Evolutionary conservation across 37 sponge, comb jelly and placozoan species (phyloP), one percentile per base, ranked within the genome.

Genomic region (Agelas oroides): DNA sequence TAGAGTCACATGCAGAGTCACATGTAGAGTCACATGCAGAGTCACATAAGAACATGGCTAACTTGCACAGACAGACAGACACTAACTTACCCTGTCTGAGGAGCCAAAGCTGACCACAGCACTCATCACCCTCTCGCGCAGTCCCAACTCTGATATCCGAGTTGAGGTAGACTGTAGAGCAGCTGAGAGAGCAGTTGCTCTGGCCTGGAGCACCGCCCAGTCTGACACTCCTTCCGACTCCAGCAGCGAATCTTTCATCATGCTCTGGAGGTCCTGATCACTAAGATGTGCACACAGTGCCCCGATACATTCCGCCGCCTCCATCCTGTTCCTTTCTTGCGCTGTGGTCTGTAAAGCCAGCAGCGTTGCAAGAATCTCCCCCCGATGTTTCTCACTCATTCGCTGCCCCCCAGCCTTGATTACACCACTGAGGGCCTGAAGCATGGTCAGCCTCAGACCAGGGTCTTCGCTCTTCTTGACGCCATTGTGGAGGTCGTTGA

Each of bases 401-500:
- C 73, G 36, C 31, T 52, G 46, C 1, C 88, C 92, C 23, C 59
- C 78, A 0, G 41, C 30, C 54, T 77, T 52, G 18, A 87, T 58
- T n/a, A 73, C 88, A 1, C 83, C 88, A 30, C 24, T 37, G 34
- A 92, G 71, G 28, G 91, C 85, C 71, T 91, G 78, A 31, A 91
- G 70, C 25, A 81, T 63, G 0, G 88, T 81, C 72, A 72, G 53
- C 30, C 83, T 59, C 83, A 82, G 46, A 1, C 71, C 73, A 1
- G 61, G 63, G 0, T 82, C 83, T 17, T 82, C 83, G n/a, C 20
- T 82, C 32, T 60, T 82, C 73, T 97, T 97, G 34, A 93, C 91
- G 1, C 91, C 92, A 61, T 86, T 93, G 83, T 91, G 93, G 15
- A 97, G 70, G 61, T 97, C 98, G 54, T 88, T 95, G 55, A 95